Evolutionary conservation across 1,140 invertebrate genomes (phyloP), one percentile per base, ranked within the genome.

Genomic region (Copidosoma floridanum): DNA sequence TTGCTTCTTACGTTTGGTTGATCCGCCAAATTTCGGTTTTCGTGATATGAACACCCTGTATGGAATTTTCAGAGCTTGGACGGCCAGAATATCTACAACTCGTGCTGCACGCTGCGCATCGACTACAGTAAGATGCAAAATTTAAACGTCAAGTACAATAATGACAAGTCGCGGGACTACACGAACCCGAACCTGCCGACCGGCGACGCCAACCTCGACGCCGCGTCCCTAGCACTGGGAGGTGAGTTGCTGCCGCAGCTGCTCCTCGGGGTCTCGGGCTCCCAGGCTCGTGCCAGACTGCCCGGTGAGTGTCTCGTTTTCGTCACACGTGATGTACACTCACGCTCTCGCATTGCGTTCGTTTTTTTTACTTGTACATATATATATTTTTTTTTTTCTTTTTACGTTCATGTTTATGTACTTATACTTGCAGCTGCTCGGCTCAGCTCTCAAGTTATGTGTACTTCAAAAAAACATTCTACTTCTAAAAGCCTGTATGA

Each of bases 81-180:
- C 78, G 95, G 96, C 0, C 97, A 99, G 81, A 98, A 98, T 75
- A 97, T 99, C 70, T 99, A 98, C 87, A 98, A 97, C 80, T 95
- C 93, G 43, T 98, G 97, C 83, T 98, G 97, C 84, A 98, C 95
- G n/a, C 83, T 99, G 69, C 91, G 95, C 74, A 98, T 99, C 71
- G 97, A 99, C 81, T 99, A 97, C 84, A 97, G 94, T 67, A 99
- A 99, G 82, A 88, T 99, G 85, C 90, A 91, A 61, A 95, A 92
- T 61, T 84, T 99, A 62, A 99, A 99, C 81, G 96, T 99, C 32
- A 98, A 98, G 79, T 99, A 97, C 84, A 99, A 99, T 84, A 99
- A 99, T 82, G 97, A 99, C 83, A 99, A 99, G 82, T 97, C 93
- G 51, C 85, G 97, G 46, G 97, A 99, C 81, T 99, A 97, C 82